Evolutionary conservation across 2,888 invertebrate species (phyloP), one percentile per base, ranked within the genome.

Genomic region (Coleophora flavipennella): DNA sequence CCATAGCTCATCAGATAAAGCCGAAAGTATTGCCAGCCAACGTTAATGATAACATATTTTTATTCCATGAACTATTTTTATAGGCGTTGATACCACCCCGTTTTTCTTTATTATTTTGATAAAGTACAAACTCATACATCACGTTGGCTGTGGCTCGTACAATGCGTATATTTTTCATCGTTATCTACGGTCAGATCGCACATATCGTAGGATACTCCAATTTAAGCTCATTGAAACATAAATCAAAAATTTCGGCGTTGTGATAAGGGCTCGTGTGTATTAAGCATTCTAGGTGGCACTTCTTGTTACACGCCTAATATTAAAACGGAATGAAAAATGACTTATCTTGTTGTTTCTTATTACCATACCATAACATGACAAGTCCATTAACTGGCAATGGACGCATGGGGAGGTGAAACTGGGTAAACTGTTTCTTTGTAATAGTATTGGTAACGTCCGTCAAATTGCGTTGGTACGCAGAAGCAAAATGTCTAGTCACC

Each of bases 341-440:
- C 60, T 53, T 67, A 71, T 73, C 66, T 64, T 49, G 52, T 57
- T 67, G 67, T 69, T 62, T 55, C 59, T 69, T 67, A 81, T 83
- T 83, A 78, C 57, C 79, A 81, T 83, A 78, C 57, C 79, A 81
- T 83, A 81, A 84, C 84, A 84, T 73, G 80, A 81, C 79, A 84
- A 76, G 67, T 84, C 83, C 83, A 84, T 84, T 83, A 83, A 55
- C 63, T 57, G 50, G 50, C 55, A 46, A 49, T 58, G 62, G 69
- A 66, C 68, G 67, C 60, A 62, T 67, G 67, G 45, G 46, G 45
- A 42, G 45, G 52, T 48, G 45, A 50, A 56, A 55, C 53, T 42
- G 43, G 45, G 61, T 57, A 59, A 65, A 62, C 57, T 59, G 54
- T 47, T 47, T 42, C 50, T 52, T 54, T 55, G 52, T 66, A 51